Conservation (phyloP, 1,140 invertebrate genomes). For the Tyrophagus putrescentiae region DNA sequence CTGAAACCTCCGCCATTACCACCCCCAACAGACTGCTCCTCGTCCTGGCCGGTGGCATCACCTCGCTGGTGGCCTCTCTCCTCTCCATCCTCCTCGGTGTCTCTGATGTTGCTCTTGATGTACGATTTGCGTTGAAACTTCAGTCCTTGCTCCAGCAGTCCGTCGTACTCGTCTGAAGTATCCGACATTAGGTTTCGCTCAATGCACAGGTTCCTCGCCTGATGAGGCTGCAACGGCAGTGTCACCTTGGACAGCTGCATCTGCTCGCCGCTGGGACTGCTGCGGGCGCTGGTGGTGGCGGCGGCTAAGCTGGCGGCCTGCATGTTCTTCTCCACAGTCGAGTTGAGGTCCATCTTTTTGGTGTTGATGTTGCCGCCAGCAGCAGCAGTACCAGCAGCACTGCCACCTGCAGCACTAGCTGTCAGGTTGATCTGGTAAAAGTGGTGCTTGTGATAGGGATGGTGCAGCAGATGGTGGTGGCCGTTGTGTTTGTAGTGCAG, state of each 20-base stretch:
- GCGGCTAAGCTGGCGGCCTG: not conserved
- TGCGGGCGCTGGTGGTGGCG: too few relatives aligned
- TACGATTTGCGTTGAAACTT: constrained; percentile 41
- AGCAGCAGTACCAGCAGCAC: too few relatives aligned
- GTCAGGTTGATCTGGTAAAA: not conserved
- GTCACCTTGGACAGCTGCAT: constrained; percentile 29
- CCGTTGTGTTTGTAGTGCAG: constrained; percentile 3
- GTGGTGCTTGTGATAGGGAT: constrained; percentile 11
- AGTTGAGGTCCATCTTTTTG: not conserved
- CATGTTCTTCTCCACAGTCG: constrained; percentile 5
- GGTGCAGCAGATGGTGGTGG: constrained; percentile 12
- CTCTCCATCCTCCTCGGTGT: constrained; percentile 33
- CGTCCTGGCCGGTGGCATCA: constrained; percentile 32
- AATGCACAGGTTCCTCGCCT: constrained; percentile 72
- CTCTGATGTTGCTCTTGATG: constrained; percentile 32
- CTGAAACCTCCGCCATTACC: not conserved
- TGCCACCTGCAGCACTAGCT: too few relatives aligned
- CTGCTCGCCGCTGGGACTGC: too few relatives aligned
- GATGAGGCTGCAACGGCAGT: constrained; percentile 52
- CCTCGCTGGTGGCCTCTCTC: constrained; percentile 31
- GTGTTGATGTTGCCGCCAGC: too few relatives aligned
- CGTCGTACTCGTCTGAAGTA: constrained; percentile 44
- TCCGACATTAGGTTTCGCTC: constrained; percentile 61
- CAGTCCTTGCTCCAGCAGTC: constrained; percentile 43
- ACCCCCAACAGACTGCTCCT: constrained; percentile 21